These are phyloP conservation scores for Zaprionus davidi DNA, from an alignment of 1,140 invertebrate species.

Conservation along the genomic window DNA sequence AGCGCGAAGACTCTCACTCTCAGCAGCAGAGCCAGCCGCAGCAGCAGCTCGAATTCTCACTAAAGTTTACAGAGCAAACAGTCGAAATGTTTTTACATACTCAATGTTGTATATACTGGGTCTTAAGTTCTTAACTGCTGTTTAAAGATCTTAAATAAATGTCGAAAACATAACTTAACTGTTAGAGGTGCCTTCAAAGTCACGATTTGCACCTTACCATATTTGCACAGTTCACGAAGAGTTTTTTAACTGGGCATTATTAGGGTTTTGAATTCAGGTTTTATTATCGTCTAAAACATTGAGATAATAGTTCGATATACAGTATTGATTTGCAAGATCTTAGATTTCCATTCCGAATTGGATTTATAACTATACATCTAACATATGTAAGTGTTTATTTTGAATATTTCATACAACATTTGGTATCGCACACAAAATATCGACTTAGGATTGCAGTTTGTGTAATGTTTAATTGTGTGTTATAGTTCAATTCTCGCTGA, in stretches of 20 bases:
- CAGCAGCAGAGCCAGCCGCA: too few species aligned
- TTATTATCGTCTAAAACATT: constrained; percentile 5
- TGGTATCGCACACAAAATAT: not conserved
- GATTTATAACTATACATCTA: not conserved
- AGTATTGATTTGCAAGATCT: not conserved
- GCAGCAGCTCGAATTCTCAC: too few species aligned
- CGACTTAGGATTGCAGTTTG: not conserved
- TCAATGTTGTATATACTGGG: not conserved
- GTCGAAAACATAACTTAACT: not conserved
- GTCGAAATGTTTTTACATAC: not conserved
- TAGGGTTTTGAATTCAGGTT: not conserved
- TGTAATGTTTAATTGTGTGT: not conserved
- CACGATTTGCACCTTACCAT: not conserved
- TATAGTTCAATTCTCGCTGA: constrained; percentile 7
- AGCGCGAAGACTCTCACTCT: constrained; percentile 12
- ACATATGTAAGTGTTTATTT: not conserved
- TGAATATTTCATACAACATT: constrained; percentile 3
- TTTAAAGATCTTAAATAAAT: not conserved
- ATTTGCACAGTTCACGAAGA: too few species aligned
- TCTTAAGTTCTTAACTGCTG: not conserved
- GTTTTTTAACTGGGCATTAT: not conserved
- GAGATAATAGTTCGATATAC: constrained; percentile 13
- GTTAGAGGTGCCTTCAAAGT: constrained; percentile 28
- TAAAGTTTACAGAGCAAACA: not conserved
- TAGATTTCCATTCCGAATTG: not conserved